A percentile compares a stretch with the other conserved stretches of the same genome.
Evolutionary conservation across 1,140 invertebrate species (phyloP).

Genomic region (Zaprionus capensis): DNA sequence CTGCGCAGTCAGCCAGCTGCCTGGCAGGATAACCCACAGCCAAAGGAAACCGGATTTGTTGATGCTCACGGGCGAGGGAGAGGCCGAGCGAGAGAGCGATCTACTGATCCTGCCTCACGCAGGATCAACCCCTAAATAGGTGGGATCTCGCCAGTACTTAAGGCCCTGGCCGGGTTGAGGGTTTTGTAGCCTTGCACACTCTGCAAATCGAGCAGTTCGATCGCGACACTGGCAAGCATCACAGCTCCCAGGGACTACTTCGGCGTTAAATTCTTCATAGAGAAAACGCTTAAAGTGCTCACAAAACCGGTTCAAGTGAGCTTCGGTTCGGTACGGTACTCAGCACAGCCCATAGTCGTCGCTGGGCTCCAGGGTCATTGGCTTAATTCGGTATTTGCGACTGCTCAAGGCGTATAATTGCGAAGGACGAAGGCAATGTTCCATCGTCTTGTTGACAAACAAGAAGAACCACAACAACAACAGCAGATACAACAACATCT

Average conservation of each 20-base stretch:
- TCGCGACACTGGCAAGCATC: constrained; percentile 51
- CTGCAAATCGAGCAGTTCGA: constrained; percentile 68
- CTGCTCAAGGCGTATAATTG: constrained; percentile 11
- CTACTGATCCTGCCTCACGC: constrained; percentile 49
- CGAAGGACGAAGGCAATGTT: constrained; percentile 17
- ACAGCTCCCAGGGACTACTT: constrained; percentile 21
- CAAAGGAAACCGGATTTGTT: constrained; percentile 73
- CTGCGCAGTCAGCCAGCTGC: constrained; percentile 58
- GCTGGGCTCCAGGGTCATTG: constrained; percentile 27
- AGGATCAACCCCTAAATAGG: constrained; percentile 66
- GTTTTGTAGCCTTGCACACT: constrained; percentile 72
- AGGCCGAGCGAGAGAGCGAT: constrained; percentile 7
- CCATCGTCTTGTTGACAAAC: neutral
- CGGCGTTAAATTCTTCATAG: neutral
- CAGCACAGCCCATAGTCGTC: neutral
- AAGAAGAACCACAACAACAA: neutral
- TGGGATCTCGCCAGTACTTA: constrained; percentile 70
- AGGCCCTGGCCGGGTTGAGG: constrained; percentile 54
- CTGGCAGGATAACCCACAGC: constrained; percentile 55
- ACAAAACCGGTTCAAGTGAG: constrained; percentile 32
- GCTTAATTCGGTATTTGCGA: constrained; percentile 1
- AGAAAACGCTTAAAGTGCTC: neutral
- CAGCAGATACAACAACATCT: neutral
- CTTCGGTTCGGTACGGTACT: constrained; percentile 17
- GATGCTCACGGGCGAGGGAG: constrained; percentile 45